phyloP scores from a whole-genome alignment of 2,113 vertebrate genomes.

The Vulpes lagopus region DNA sequence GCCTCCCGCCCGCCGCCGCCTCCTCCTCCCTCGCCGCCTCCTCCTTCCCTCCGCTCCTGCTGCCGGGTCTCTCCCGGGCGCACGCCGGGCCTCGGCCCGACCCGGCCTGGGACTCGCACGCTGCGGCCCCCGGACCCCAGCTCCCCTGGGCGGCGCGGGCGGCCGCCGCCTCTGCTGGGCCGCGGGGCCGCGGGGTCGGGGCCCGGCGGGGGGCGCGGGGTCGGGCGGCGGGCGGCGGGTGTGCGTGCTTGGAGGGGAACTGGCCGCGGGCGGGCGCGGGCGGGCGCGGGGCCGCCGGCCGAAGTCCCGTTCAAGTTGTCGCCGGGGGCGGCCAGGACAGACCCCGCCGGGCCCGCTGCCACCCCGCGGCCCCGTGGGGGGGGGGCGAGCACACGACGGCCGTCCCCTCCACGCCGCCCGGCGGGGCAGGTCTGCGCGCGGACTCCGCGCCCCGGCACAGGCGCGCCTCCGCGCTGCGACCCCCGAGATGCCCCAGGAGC shows the following conservation, averaged over 20 bases:
- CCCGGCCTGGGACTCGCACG: neutral
- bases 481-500: neutral
- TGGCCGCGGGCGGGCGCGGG: neutral
- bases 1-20: neutral
- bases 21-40: neutral
- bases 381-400: neutral
- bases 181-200: neutral
- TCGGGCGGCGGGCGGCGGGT: no score
- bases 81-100: constrained; percentile 67
- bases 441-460: neutral
- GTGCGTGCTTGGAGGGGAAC: constrained; percentile 65
- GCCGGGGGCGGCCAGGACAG: constrained; percentile 39
- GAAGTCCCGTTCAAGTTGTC: constrained; percentile 75
- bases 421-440: neutral
- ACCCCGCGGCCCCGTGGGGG: neutral
- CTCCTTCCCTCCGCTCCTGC: constrained; percentile 40
- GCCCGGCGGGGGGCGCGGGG: neutral
- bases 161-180: neutral
- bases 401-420: neutral
- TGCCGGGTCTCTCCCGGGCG: constrained; percentile 78
- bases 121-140: neutral
- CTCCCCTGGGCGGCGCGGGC: neutral
- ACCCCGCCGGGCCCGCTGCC: neutral
- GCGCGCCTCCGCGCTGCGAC: neutral
- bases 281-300: neutral